Evolutionary conservation across 2,888 invertebrate species (phyloP), one percentile per base, ranked within the genome.

Genomic region (Microchrysa polita): DNA sequence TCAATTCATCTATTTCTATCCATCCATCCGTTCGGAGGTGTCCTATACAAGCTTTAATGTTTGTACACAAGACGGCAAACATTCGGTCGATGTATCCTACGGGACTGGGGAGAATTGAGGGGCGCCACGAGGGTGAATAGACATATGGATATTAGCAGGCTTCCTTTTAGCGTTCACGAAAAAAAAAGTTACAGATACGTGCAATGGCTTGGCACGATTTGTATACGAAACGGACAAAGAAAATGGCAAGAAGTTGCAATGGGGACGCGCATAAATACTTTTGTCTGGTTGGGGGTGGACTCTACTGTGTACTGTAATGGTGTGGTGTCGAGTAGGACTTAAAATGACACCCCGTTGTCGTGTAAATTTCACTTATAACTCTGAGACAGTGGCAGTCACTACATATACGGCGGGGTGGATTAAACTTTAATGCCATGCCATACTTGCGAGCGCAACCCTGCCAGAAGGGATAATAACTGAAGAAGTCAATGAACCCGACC

Each of bases 141-240:
- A 14, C 52, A 16, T 16, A 52, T 52, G 55, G 55, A 55, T 55
- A 55, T 55, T 55, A 55, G 55, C 18, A 55, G 55, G 55, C 55
- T 55, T 55, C 55, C 18, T 55, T 18, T 22, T 16, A 55, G 18
- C 55, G 10, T 55, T 55, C 18, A 16, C 18, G 18, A 7, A 34
- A 34, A 34, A 7, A 7, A 20, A 55, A 55, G 55, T 55, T 55
- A 55, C 20, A 22, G 18, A 22, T 22, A 55, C 55, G 55, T 16
- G 48, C 48, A 48, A n/a, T 48, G 12, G 48, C 48, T 48, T 48
- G 48, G 48, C 48, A 48, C 48, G 48, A 48, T 48, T 22, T 18
- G n/a, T n/a, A n/a, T 10, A 55, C 55, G 55, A 18, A 20, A 5
- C 18, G 18, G 1, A 16, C 52, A 16, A 52, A 52, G 16, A 52